Conservation (phyloP, 2,888 invertebrate species). For the Deroplatys truncata region DNA sequence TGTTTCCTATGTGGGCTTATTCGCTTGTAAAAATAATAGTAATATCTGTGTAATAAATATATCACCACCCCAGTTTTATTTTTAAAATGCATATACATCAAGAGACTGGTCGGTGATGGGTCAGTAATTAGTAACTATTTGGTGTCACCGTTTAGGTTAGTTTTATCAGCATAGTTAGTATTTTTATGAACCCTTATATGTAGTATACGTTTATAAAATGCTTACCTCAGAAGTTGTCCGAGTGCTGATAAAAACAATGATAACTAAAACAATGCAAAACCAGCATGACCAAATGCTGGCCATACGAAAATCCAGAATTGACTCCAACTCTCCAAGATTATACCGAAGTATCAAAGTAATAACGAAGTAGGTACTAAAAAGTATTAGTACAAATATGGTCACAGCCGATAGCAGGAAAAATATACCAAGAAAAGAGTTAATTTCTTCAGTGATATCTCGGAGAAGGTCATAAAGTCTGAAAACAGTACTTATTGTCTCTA, state of each 20-base stretch:
- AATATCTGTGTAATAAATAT: no score
- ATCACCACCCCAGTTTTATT: no score
- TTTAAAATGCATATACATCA: no score
- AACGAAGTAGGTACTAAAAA: neutral
- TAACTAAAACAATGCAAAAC: neutral
- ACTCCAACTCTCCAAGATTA: neutral
- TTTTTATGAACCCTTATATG: no score
- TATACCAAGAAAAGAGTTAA: neutral
- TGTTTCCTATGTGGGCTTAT: no score
- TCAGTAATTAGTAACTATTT: no score
- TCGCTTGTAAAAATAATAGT: no score
- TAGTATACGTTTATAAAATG: no score
- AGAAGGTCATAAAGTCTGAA: neutral
- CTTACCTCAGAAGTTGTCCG: neutral
- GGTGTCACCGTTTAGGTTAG: no score
- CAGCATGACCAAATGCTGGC: neutral
- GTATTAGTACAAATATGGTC: neutral
- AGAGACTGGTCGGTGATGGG: no score
- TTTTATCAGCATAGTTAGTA: no score
- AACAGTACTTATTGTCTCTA: neutral
- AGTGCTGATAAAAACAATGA: neutral
- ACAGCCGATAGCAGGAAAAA: neutral
- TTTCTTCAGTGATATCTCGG: neutral
- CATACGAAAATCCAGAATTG: neutral
- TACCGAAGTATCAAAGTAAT: no score